phyloP scores from a whole-genome alignment of 2,888 invertebrate genomes.

The Dexiosoma caninum region DNA sequence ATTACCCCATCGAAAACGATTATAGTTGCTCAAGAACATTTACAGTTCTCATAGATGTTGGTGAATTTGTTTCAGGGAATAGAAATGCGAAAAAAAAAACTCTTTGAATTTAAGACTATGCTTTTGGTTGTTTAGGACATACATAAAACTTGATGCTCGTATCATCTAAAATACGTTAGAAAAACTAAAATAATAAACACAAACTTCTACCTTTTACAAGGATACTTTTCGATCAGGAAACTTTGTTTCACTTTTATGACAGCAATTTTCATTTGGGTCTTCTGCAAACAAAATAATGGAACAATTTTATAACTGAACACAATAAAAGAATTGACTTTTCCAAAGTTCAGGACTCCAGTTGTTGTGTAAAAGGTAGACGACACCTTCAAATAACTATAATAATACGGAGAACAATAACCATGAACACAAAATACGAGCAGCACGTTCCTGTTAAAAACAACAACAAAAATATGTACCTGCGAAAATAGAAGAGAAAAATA shows the following conservation, averaged over 20 bases:
- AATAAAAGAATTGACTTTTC: not conserved
- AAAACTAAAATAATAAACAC: not conserved
- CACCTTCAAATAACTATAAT: not conserved
- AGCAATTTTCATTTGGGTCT: slow-evolving; percentile 19
- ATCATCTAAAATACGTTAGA: slow-evolving; percentile 3
- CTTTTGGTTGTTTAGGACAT: slow-evolving; percentile 24
- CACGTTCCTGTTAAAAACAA: not conserved
- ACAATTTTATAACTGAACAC: not conserved
- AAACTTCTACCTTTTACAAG: not conserved
- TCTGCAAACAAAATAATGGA: not conserved
- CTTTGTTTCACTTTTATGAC: slow-evolving; percentile 39
- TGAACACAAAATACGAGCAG: slow-evolving; percentile 7
- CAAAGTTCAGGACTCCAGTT: not conserved
- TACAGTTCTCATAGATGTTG: not conserved
- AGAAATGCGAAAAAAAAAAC: not conserved
- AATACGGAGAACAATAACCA: slow-evolving; percentile 11
- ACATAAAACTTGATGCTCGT: slow-evolving; percentile 28
- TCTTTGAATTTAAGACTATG: not conserved
- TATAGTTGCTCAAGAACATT: not conserved
- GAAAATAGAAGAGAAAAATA: no score
- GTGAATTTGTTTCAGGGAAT: not conserved
- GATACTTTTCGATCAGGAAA: slow-evolving; percentile 8
- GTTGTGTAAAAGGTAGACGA: not conserved
- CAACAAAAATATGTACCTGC: not conserved
- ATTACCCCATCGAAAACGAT: not conserved